A percentile compares a stretch with the other conserved stretches of the same genome.
Conservation (phyloP, 2,797 vertebrate genomes). For the Galagoides demidoff region DNA sequence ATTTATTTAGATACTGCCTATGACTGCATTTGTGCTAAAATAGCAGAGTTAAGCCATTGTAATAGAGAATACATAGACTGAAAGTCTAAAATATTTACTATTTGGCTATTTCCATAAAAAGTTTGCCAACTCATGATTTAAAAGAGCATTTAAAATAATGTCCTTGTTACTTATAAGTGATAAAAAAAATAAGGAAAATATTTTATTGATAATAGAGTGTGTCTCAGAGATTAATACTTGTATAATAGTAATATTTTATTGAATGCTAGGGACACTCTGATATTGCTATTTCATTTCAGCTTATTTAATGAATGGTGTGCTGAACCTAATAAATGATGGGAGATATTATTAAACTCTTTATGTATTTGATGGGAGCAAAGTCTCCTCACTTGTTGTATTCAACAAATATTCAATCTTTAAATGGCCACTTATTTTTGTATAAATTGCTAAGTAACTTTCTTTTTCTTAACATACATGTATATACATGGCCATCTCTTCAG, state of each 20-base stretch:
- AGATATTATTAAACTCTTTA: not conserved
- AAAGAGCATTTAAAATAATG: not conserved
- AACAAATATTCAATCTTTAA: slow-evolving; percentile 32
- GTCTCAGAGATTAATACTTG: not conserved
- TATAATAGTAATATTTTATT: not conserved
- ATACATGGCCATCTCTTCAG: not conserved
- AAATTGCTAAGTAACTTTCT: not conserved
- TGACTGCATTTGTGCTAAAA: not conserved
- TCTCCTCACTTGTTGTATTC: not conserved
- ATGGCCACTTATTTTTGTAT: not conserved
- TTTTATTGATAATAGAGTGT: not conserved
- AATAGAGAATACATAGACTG: not conserved
- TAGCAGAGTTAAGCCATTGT: not conserved
- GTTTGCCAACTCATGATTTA: not conserved
- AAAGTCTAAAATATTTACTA: not conserved
- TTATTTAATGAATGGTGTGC: not conserved
- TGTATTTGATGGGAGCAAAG: not conserved
- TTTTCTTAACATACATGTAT: not conserved
- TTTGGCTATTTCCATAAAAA: slow-evolving; percentile 7
- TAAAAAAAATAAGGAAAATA: not conserved
- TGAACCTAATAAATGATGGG: not conserved
- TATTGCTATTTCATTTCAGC: not conserved
- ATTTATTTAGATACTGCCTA: not conserved
- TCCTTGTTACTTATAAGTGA: not conserved
- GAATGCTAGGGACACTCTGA: not conserved